Percentiles rank a stretch among this genome's conserved stretches.
Evolutionary conservation across 2,113 vertebrate species (phyloP).

Genomic region (Orcinus orca): DNA sequence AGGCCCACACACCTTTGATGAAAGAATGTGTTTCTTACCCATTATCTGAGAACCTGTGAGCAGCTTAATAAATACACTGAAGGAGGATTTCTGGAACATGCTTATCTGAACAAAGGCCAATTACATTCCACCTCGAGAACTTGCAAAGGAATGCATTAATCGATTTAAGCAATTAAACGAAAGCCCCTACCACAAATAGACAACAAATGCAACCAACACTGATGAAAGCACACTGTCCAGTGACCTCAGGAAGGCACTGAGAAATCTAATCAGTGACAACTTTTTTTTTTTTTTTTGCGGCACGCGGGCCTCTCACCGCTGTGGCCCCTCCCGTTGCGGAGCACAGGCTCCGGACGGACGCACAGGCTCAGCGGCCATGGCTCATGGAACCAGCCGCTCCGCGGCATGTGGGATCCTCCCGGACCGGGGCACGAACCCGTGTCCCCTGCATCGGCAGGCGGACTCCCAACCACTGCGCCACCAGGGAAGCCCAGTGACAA

Average conservation of each 20-base stretch:
- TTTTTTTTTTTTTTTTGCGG: neutral
- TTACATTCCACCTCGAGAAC: neutral
- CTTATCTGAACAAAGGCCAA: conserved; percentile 20
- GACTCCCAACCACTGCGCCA: too few species aligned
- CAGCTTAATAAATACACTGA: neutral
- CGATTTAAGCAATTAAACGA: conserved; percentile 39
- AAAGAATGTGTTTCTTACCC: conserved; percentile 24
- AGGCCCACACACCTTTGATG: conserved; percentile 57
- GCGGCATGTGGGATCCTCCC: too few species aligned
- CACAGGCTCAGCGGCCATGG: too few species aligned
- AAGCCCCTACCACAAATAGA: neutral
- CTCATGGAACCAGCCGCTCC: too few species aligned
- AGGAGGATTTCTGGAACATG: neutral
- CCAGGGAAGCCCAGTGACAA: neutral
- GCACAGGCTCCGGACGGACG: too few species aligned
- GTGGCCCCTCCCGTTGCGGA: too few species aligned
- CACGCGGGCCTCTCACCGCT: too few species aligned
- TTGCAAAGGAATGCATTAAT: neutral
- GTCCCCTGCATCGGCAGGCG: too few species aligned
- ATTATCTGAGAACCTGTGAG: neutral
- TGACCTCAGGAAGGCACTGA: neutral
- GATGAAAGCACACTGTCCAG: neutral
- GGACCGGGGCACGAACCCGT: too few species aligned
- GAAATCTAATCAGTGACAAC: neutral
- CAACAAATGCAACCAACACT: neutral